Base-by-base conservation (phyloP, 1,140 invertebrate genomes). In the Helicoverpa zea region DNA sequence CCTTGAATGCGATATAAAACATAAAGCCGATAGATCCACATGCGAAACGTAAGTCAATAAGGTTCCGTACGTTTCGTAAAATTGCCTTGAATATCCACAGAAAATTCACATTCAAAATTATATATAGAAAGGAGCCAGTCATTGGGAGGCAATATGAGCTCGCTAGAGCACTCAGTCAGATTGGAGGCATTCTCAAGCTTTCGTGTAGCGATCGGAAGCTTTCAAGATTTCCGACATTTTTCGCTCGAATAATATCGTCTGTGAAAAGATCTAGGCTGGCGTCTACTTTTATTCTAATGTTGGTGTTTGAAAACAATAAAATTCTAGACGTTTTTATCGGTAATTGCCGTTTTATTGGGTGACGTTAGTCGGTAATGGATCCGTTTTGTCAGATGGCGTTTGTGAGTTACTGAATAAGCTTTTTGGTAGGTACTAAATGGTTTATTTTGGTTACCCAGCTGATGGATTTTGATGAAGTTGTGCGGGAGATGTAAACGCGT, bases 181-280 rank as follows among this genome's bases (percentile, higher is more conserved):
- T 87, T 86, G 84, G 80, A 87, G 80, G 72, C 80, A 80, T 83
- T 84, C 80, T 70, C 56, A 74, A 59, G 75, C 76, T 76, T 77
- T 74, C 81, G 52, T 81, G 81, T 83, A 86, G 87, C 86, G 84
- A 88, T 88, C 85, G 88, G 86, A 88, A 88, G 85, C 88, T 88
- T 85, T 87, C 83, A 86, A 85, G 84, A 86, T 87, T 85, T 87
- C 80, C 86, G 59, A 84, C 84, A 84, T 87, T 88, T 85, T 86
- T 84, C 81, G 76, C 85, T 84, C 58, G 59, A 63, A 59, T 79
- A 83, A 82, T 81, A 83, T 83, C 80, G 79, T 54, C 68, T 63
- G 51, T 51, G 61, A n/a, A 12, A 16, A 79, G 66, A 72, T 79
- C 56, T 79, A 70, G 61, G 51, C 61, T 52, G 66, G n/a, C 49